A percentile compares a stretch with the other conserved stretches of the same genome.
phyloP scores from a whole-genome alignment of 2,797 vertebrate species.

The Acipenser oxyrinchus region DNA sequence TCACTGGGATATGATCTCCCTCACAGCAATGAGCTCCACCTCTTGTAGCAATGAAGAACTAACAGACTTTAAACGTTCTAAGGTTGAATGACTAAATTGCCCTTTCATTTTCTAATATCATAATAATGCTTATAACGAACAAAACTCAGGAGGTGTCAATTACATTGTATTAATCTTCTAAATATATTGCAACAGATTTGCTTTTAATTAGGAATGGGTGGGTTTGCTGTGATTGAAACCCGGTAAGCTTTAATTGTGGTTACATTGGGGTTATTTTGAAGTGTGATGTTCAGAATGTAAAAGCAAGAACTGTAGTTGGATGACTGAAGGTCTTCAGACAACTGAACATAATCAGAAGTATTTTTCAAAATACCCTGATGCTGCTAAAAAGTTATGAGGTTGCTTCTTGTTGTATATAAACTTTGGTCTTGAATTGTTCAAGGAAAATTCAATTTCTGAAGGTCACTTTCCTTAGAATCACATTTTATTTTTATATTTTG shows the following conservation, averaged over 20 bases:
- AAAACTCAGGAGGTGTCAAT: slow-evolving; percentile 25
- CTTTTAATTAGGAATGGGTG: slow-evolving; percentile 23
- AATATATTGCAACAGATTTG: slow-evolving; percentile 26
- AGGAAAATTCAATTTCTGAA: too few relatives aligned
- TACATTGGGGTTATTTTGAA: slow-evolving; percentile 3
- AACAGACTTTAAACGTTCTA: slow-evolving; percentile 35
- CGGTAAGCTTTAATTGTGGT: slow-evolving; percentile 23
- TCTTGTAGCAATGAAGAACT: slow-evolving; percentile 28
- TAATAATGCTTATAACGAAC: slow-evolving; percentile 32
- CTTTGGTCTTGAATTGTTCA: too few relatives aligned
- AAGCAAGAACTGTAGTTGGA: not conserved
- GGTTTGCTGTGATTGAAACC: slow-evolving; percentile 25
- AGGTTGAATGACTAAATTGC: slow-evolving; percentile 37
- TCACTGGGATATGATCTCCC: slow-evolving; percentile 13
- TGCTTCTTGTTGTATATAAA: too few relatives aligned
- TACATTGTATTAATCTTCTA: slow-evolving; percentile 27
- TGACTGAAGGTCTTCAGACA: too few relatives aligned
- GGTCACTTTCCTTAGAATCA: too few relatives aligned
- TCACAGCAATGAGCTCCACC: slow-evolving; percentile 24
- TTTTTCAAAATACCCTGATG: too few relatives aligned
- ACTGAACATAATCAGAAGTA: too few relatives aligned
- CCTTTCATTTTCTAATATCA: slow-evolving; percentile 26
- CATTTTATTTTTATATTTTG: too few relatives aligned
- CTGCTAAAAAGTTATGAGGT: too few relatives aligned
- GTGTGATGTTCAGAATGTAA: slow-evolving; percentile 5